Conservation (phyloP, 2,888 invertebrate species). For the Latrodectus elegans region DNA sequence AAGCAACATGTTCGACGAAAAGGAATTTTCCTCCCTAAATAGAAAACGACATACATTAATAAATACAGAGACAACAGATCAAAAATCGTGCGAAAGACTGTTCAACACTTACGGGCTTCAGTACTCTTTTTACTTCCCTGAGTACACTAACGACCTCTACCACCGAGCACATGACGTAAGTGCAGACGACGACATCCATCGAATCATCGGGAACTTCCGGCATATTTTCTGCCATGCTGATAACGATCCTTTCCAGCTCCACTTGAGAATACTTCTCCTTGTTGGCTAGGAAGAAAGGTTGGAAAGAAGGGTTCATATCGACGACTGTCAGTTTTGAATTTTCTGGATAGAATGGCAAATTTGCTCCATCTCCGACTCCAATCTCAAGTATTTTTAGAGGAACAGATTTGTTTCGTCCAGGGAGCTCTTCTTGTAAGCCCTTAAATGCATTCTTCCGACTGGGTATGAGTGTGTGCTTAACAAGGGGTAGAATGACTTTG, state of each 20-base stretch:
- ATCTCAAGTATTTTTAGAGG: slow-evolving; percentile 70
- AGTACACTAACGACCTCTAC: slow-evolving; percentile 71
- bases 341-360: slow-evolving; percentile 71
- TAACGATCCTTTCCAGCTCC: slow-evolving; percentile 68
- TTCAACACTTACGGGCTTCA: slow-evolving; percentile 71
- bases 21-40: slow-evolving; percentile 3
- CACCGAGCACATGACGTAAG: slow-evolving; percentile 73
- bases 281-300: slow-evolving; percentile 66
- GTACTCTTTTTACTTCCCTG: slow-evolving; percentile 72
- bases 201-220: slow-evolving; percentile 71
- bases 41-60: background rate
- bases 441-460: background rate
- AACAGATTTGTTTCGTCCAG: background rate
- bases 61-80: background rate
- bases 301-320: slow-evolving; percentile 71
- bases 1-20: background rate
- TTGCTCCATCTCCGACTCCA: slow-evolving; percentile 70
- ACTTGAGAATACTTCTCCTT: slow-evolving; percentile 55
- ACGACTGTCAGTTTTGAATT: slow-evolving; percentile 70
- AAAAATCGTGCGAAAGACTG: background rate
- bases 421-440: background rate
- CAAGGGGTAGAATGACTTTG: background rate
- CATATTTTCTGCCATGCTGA: slow-evolving; percentile 71
- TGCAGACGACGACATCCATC: slow-evolving; percentile 73
- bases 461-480: background rate